Conservation (phyloP, 2,797 vertebrate species). For the Leptodactylus fallax region DNA sequence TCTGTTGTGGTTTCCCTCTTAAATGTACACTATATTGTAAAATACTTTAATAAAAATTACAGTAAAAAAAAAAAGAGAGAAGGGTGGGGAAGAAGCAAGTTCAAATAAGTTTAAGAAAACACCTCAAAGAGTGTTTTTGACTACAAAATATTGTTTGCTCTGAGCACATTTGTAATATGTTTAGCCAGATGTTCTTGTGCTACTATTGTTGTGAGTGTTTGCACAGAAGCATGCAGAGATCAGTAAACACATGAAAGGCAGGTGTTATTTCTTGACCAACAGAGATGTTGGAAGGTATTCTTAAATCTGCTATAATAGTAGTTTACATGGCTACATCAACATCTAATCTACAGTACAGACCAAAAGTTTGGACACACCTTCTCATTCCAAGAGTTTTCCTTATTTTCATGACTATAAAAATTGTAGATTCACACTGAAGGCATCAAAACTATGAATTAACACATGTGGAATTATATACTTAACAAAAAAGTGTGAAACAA, state of each 20-base stretch:
- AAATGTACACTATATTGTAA: no score
- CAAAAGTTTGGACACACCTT: no score
- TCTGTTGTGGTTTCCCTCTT: no score
- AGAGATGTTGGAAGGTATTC: neutral
- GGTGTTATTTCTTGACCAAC: neutral
- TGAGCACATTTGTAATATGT: neutral
- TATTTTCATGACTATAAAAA: no score
- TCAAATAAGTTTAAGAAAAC: neutral
- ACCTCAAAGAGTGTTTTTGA: neutral
- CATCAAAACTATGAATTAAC: no score
- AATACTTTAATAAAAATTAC: no score
- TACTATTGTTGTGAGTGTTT: neutral
- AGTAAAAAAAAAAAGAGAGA: no score
- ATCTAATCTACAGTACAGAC: no score
- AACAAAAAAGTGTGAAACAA: no score
- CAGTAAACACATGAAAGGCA: neutral
- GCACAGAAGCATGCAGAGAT: neutral
- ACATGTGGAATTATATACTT: no score
- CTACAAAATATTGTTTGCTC: constrained; percentile 2
- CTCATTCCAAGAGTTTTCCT: no score
- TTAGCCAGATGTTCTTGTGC: neutral
- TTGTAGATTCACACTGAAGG: no score
- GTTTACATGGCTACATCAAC: neutral
- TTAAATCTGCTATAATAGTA: neutral
- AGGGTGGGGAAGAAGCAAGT: neutral